Base-by-base conservation (phyloP, 2,888 invertebrate species). In the Pherbina coryleti region DNA sequence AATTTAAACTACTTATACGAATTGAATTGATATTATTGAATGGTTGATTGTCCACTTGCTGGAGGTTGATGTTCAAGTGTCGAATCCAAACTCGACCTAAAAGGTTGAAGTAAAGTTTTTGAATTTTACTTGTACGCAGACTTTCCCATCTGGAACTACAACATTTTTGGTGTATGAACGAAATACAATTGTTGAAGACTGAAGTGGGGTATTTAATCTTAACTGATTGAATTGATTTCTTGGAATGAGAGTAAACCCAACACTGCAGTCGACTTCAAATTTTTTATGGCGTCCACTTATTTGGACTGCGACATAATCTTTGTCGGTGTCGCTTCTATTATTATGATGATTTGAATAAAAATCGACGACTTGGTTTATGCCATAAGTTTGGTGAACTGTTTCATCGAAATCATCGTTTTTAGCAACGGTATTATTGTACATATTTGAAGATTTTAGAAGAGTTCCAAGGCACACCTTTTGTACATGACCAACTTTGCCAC, bases 221-320 rank as follows among this genome's bases (percentile, higher is more conserved):
- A 2, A 78, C 19, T 31, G 49, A 14, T 77, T 3, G 14, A 77
- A 31, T 37, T 75, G 60, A 55, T 79, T 75, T 66, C 76, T 74
- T 64, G 69, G 73, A 28, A 78, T 72, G n/a, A 78, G 49, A 53
- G 75, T 78, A 57, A 28, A 60, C 22, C 78, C 75, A 44, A 62
- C 53, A 57, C 71, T 70, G n/a, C 70, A 53, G 66, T 75, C 78
- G 22, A 78, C 71, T 57, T 76, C 79, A 37, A 74, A 74, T 70
- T 74, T 70, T 71, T 74, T 62, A 62, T 44, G 78, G 17, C 28
- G 71, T 28, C 28, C 77, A 66, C 72, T 53, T 72, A 77, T 71
- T 72, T 70, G 22, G 1, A 71, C 62, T n/a, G 53, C 34, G 19
- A n/a, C 62, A 51, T 70, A 71, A 64, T 73, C 73, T 51, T 69